Percentiles rank a stretch among this genome's conserved stretches.
These are phyloP conservation scores for Camponotus vicinus DNA, from an alignment of 1,140 invertebrate species.

Conservation along the genomic window DNA sequence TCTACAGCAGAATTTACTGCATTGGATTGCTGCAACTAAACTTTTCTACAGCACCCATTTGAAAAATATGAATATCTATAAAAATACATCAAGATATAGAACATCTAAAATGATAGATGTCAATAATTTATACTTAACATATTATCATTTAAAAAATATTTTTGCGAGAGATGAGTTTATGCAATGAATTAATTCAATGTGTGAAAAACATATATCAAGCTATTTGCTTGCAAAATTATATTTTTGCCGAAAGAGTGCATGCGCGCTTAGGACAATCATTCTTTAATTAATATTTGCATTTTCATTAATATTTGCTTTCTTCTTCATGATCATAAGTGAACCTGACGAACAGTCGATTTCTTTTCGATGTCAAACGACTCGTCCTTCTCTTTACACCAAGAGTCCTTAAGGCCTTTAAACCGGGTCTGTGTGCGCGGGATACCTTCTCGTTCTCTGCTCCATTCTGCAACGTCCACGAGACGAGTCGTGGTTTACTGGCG, in stretches of 20 bases:
- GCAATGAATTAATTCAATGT: too few species aligned
- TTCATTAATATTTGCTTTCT: background rate
- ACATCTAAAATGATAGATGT: background rate
- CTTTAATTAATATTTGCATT: background rate
- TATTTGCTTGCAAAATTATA: background rate
- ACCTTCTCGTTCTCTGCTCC: slow-evolving; percentile 22
- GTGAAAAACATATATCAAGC: too few species aligned
- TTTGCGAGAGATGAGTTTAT: too few species aligned
- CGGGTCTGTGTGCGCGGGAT: background rate
- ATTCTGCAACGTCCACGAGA: slow-evolving; percentile 61
- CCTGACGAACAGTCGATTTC: background rate
- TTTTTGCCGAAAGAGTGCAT: background rate
- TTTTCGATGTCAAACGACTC: background rate
- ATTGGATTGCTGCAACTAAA: background rate
- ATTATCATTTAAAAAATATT: background rate
- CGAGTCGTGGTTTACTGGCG: slow-evolving; percentile 79
- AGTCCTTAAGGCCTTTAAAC: background rate
- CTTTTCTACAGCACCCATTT: background rate
- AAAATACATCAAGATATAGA: background rate
- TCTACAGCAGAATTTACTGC: background rate
- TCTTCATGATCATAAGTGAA: background rate
- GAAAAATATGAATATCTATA: background rate
- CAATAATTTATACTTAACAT: background rate
- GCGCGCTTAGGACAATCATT: background rate
- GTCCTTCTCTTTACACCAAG: background rate